Base-by-base conservation (phyloP, 2,888 invertebrate species). In the Amblyjoppa proteus region DNA sequence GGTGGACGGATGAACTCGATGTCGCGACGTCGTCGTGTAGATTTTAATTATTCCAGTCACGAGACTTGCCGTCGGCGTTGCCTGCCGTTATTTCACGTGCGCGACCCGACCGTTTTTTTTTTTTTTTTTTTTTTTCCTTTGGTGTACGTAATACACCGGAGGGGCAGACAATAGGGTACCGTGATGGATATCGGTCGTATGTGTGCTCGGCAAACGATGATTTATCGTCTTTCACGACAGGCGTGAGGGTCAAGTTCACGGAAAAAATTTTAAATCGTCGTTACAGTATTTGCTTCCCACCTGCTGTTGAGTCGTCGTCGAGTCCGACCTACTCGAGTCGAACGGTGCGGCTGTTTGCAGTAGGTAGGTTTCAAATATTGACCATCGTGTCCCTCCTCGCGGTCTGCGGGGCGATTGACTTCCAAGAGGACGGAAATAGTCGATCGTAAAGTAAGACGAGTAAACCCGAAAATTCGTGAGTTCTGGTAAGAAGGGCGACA, bases 31-130 rank as follows among this genome's bases (percentile, higher is more conserved):
- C 45, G 66, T 78, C 68, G n/a, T 34, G 69, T 31, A 61, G 20
- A 45, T 56, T 74, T 80, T 70, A 31, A 76, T 64, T 7, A 83
- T 83, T 80, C 79, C 13, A 5, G 69, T 80, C 85, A 83, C 80
- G 83, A 51, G 58, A 41, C 49, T 16, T n/a, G 70, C 41, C 38
- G 82, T 66, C 28, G 28, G 25, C 13, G 70, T 31, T 2, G 45
- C 56, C 38, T 20, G 38, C 80, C 85, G 85, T 85, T 85, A 85
- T 80, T 83, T 80, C 61, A 77, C 61, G 83, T 66, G 51, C 76
- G 68, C 76, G 79, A 76, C 61, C 25, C 51, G 83, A 85, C 66
- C 61, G 66, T 78, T 77, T 78, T 77, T 58, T 56, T 11, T 51
- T 77, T 78, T 77, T 58, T 56, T 11, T 51, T 49, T 56, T 11